Base-by-base conservation (phyloP, 2,113 vertebrate species). In the Furnarius figulus region DNA sequence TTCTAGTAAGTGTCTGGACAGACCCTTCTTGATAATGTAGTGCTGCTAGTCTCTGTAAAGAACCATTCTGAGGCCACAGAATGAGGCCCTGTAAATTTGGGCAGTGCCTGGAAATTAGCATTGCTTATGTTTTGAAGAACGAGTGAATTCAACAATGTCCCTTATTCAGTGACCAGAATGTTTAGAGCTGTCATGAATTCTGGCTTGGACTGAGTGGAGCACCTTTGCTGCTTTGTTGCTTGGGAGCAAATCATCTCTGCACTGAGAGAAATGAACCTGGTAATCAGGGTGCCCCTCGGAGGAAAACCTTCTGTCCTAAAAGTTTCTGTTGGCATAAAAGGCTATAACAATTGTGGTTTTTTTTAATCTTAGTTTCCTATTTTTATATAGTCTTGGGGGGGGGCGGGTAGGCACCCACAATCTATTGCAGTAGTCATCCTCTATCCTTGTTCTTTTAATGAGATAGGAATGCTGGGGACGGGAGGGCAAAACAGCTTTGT, bases 401-500 rank as follows among this genome's bases (percentile, higher is more conserved):
- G 30, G 50, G 9, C 20, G 40, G 40, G 40, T 12, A n/a, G n/a
- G n/a, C n/a, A n/a, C n/a, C n/a, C n/a, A n/a, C n/a, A 90, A 80
- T 49, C n/a, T 44, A 67, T 39, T 89, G 52, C 37, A 67, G 61
- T 65, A 92, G 46, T 83, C 37, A 31, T 84, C 18, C 14, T 81
- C n/a, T 68, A 1, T 77, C 21, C 39, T 73, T 85, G 47, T 63
- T 94, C 76, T 81, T 86, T 71, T 89, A 90, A 56, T 80, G 89
- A 84, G 61, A 52, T 14, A 84, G 80, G 89, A 96, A 92, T 87
- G 86, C 47, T 92, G 80, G 39, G 61, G 80, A 87, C 33, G 10
- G 28, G 80, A 89, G 73, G 27, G 76, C 52, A 87, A 81, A 93
- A 84, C 8, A 71, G 33, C 61, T 95, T 83, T 87, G 91, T 95